A percentile compares a stretch with the other conserved stretches of the same genome.
Evolutionary conservation across 2,113 vertebrate species (phyloP).

Genomic region (Spermophilus dauricus): DNA sequence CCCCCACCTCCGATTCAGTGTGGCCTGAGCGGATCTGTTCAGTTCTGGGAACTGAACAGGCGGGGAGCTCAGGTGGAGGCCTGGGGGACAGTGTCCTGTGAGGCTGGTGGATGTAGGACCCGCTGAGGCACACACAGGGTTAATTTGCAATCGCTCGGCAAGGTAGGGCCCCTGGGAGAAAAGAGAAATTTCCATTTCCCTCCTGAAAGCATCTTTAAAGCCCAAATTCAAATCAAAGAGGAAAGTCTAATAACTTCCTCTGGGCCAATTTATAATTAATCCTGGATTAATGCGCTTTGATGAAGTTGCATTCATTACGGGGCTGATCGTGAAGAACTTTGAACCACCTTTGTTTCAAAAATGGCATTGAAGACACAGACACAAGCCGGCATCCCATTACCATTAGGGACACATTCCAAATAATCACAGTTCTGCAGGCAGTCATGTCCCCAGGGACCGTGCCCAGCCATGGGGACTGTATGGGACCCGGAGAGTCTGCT

Average conservation of each 20-base stretch:
- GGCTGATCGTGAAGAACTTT: conserved; percentile 80
- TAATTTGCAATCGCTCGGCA: conserved; percentile 13
- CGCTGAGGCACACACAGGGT: background rate
- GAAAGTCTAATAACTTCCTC: conserved; percentile 82
- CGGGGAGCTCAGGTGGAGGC: background rate
- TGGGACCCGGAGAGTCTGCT: background rate
- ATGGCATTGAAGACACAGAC: conserved; percentile 76
- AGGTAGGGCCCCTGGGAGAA: conserved; percentile 64
- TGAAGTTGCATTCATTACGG: conserved; percentile 84
- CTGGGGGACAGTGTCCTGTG: background rate
- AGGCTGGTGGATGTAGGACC: background rate
- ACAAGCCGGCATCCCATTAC: conserved; percentile 60
- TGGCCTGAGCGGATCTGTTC: background rate
- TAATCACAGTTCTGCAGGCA: conserved; percentile 71
- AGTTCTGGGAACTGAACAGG: background rate
- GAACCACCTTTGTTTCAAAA: conserved; percentile 76
- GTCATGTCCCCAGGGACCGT: background rate
- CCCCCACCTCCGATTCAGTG: background rate
- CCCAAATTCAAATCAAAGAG: conserved; percentile 80
- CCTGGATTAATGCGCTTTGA: conserved; percentile 84
- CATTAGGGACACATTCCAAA: conserved; percentile 71
- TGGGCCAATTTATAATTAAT: conserved; percentile 84
- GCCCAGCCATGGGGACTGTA: background rate
- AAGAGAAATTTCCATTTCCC: conserved; percentile 76
- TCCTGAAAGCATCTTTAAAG: conserved; percentile 74